These are phyloP conservation scores for Junonia oenone DNA, from an alignment of 2,888 invertebrate species.

Conservation along the genomic window DNA sequence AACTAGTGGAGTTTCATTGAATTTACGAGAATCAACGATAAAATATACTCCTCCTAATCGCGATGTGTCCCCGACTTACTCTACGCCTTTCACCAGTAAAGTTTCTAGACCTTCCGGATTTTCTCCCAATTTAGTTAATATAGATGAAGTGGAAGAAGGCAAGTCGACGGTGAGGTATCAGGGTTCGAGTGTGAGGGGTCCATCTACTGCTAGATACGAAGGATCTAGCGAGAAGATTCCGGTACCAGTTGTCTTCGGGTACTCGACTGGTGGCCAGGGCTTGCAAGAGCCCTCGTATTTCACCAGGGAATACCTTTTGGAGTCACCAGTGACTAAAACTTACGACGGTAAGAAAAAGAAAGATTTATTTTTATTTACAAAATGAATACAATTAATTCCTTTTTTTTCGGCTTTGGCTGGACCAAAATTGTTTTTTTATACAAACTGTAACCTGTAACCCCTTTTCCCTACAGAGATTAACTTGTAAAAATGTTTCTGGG, in stretches of 20 bases:
- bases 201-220: slow-evolving; percentile 41
- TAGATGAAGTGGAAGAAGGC: slow-evolving; percentile 24
- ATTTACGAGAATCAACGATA: slow-evolving; percentile 29
- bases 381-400: not conserved
- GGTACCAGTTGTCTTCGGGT: slow-evolving; percentile 51
- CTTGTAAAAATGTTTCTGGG: too few relatives aligned
- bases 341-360: slow-evolving; percentile 58
- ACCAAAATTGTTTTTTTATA: too few relatives aligned
- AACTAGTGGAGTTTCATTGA: slow-evolving; percentile 24
- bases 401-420: too few relatives aligned
- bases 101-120: slow-evolving; percentile 35
- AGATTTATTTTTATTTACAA: not conserved
- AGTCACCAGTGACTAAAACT: slow-evolving; percentile 67
- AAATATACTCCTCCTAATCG: slow-evolving; percentile 19
- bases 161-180: slow-evolving; percentile 29
- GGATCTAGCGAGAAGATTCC: slow-evolving; percentile 40
- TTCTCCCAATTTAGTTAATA: slow-evolving; percentile 29
- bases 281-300: slow-evolving; percentile 60
- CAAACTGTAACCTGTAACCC: too few relatives aligned
- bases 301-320: slow-evolving; percentile 68
- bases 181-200: slow-evolving; percentile 27
- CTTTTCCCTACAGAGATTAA: too few relatives aligned
- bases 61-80: slow-evolving; percentile 26
- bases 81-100: slow-evolving; percentile 29
- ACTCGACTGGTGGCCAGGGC: slow-evolving; percentile 51